Percentiles rank a stretch among this genome's conserved stretches.
phyloP scores from a whole-genome alignment of 2,113 vertebrate species.

The Marmota flaviventris region DNA sequence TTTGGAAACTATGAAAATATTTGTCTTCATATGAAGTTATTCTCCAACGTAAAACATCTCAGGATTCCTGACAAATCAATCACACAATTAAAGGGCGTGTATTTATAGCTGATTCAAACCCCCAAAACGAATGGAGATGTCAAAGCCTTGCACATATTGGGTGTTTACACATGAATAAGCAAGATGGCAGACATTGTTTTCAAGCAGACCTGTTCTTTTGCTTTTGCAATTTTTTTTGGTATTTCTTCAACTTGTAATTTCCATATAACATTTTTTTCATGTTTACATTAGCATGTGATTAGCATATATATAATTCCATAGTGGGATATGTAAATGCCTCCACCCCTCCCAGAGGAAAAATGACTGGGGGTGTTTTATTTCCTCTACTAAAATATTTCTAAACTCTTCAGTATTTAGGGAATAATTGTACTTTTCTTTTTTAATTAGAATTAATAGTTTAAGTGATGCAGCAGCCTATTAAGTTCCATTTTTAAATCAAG shows the following conservation, averaged over 20 bases:
- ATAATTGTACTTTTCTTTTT: constrained; percentile 36
- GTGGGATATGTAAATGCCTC: constrained; percentile 43
- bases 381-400: constrained; percentile 57
- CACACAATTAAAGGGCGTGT: constrained; percentile 67
- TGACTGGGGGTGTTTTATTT: constrained; percentile 53
- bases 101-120: constrained; percentile 70
- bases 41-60: constrained; percentile 32
- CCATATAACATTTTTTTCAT: constrained; percentile 65
- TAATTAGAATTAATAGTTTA: constrained; percentile 71
- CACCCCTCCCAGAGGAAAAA: background rate
- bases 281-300: constrained; percentile 72
- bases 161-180: constrained; percentile 76
- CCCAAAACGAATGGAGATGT: constrained; percentile 69
- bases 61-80: constrained; percentile 72
- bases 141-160: constrained; percentile 71
- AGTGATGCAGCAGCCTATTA: background rate
- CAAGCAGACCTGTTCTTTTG: constrained; percentile 48
- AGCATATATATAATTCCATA: constrained; percentile 59
- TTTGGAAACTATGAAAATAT: background rate
- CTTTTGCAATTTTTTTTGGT: constrained; percentile 49
- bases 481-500: constrained; percentile 56
- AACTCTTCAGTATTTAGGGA: constrained; percentile 58
- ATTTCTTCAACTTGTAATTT: constrained; percentile 70
- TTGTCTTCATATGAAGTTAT: background rate
- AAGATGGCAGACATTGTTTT: constrained; percentile 71